A percentile compares a stretch with the other conserved stretches of the same genome.
Evolutionary conservation across 2,797 vertebrate genomes (phyloP).

Genomic region (Phoeniculus purpureus): DNA sequence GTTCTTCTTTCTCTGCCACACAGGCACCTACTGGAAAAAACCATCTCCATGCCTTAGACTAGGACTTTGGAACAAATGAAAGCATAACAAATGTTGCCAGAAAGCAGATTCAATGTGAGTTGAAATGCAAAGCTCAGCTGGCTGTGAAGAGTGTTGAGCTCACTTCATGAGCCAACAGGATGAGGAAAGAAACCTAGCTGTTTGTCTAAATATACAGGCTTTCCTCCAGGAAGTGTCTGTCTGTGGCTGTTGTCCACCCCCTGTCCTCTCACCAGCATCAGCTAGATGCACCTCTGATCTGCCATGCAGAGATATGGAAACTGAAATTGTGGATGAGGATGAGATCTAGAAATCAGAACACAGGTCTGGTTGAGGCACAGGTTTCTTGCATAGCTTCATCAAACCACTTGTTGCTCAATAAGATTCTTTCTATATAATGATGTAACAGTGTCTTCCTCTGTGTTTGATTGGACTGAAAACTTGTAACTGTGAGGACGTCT

Average conservation of each 20-base stretch:
- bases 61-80: slow-evolving; percentile 46
- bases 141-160: not conserved
- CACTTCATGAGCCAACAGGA: not conserved
- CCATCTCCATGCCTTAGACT: not conserved
- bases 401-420: not conserved
- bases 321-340: not conserved
- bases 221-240: not conserved
- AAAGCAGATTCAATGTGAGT: not conserved
- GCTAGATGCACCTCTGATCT: not conserved
- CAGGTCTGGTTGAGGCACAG: not conserved
- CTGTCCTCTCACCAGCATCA: not conserved
- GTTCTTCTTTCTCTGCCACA: not conserved
- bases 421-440: not conserved
- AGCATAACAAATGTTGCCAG: slow-evolving; percentile 31
- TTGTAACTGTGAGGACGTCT: rapidly evolving
- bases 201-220: not conserved
- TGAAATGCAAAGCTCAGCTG: slow-evolving; percentile 14
- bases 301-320: not conserved
- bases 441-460: not conserved
- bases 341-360: not conserved
- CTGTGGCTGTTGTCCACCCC: not conserved
- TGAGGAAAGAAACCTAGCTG: not conserved
- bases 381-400: not conserved
- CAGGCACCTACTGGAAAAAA: slow-evolving; percentile 38
- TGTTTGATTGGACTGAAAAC: not conserved